Evolutionary conservation across 2,797 vertebrate genomes (phyloP), one percentile per base, ranked within the genome.

Genomic region (Lithobates pipiens): DNA sequence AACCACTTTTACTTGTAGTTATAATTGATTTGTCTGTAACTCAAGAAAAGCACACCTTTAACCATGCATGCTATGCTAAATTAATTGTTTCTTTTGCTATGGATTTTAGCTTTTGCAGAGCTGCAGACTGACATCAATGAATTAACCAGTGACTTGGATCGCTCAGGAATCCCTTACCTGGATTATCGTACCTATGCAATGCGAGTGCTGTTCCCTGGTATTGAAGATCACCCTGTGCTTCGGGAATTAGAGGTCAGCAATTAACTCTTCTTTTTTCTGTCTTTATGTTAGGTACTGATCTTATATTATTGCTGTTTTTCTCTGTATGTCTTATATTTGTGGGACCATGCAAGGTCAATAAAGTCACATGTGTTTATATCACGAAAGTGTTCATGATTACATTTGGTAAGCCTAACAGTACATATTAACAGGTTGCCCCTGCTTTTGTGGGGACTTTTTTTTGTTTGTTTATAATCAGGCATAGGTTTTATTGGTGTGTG

Each of bases 161-260:
- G 98, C 2, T 96, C 98, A 0, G 98, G 98, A 65, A 99, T 99
- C 90, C 98, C 98, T 0, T 99, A 99, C 91, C 91, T 99, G 71
- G 98, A 99, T 89, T 99, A 99, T 84, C 96, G 98, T n/a, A 99
- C 96, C 0, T 99, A 99, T 0, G 98, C 98, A 84, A 99, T 99
- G 98, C 93, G 98, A 0, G 98, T 99, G 85, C 95, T 99, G 4
- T 99, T 99, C 91, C 98, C 98, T 0, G 98, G 98, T 36, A 99
- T 99, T 1, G 98, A 99, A 90, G 98, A 99, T 91, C 98, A 99
- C 87, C 98, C 98, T 0, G 98, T 99, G 77, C 97, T 99, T 88
- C 99, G 99, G 93, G 98, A 99, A 94, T 97, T 99, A 97, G 98
- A 99, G 97, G 98, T 99, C 94, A 89, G 91, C 88, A 1, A 39